Conservation (phyloP, 2,888 invertebrate genomes). For the Apamea anceps region DNA sequence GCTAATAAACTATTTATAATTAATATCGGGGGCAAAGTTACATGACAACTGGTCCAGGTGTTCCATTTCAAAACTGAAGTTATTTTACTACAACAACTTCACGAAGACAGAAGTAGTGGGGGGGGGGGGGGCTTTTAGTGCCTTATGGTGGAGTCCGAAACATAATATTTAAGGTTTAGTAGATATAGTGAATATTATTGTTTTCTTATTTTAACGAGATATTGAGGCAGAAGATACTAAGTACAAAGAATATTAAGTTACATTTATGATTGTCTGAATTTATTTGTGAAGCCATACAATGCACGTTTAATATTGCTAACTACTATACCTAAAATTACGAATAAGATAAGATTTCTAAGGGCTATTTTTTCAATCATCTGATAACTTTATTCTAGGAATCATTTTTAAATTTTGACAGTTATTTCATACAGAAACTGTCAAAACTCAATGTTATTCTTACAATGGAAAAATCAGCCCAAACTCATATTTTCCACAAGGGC, state of each 20-base stretch:
- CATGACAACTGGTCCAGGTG: slow-evolving; percentile 5
- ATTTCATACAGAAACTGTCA: too few relatives aligned
- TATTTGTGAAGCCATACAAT: neutral
- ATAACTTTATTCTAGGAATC: too few relatives aligned
- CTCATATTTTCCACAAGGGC: too few relatives aligned
- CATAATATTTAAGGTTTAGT: neutral
- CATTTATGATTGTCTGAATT: neutral
- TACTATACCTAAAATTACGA: neutral
- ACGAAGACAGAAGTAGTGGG: too few relatives aligned
- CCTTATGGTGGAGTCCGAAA: neutral
- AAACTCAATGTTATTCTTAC: too few relatives aligned
- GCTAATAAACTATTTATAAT: slow-evolving; percentile 43
- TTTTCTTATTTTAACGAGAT: neutral
- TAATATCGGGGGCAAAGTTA: slow-evolving; percentile 19
- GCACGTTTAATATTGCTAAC: neutral
- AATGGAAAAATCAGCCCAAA: too few relatives aligned
- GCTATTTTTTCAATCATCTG: too few relatives aligned
- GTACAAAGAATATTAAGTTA: neutral
- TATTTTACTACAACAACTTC: neutral
- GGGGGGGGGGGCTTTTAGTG: neutral
- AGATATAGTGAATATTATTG: neutral
- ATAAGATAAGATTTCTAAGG: too few relatives aligned
- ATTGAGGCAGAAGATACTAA: neutral
- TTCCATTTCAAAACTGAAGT: slow-evolving; percentile 8
- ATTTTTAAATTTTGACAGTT: too few relatives aligned